Conservation (phyloP, 2,113 vertebrate species). For the Corynorhinus townsendii region DNA sequence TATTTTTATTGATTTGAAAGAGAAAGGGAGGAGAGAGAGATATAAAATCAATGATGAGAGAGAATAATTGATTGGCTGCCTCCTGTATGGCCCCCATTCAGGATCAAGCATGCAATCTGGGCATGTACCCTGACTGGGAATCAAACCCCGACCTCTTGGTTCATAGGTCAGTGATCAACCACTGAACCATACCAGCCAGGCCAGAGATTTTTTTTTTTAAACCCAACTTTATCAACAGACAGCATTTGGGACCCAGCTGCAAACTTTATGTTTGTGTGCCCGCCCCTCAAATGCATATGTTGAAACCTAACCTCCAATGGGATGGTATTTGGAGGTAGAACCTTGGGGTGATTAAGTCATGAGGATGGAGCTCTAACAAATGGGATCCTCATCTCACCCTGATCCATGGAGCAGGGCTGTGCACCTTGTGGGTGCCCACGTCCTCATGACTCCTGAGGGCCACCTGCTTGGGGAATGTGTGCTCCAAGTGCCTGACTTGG, state of each 20-base stretch:
- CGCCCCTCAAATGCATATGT: neutral
- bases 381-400: neutral
- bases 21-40: too few relatives aligned
- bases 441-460: neutral
- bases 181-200: too few relatives aligned
- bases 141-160: too few relatives aligned
- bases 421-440: neutral
- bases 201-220: neutral
- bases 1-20: too few relatives aligned
- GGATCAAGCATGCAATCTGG: too few relatives aligned
- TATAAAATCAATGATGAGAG: too few relatives aligned
- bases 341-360: neutral
- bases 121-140: too few relatives aligned
- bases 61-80: too few relatives aligned
- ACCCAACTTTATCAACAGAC: neutral
- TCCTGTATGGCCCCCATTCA: too few relatives aligned
- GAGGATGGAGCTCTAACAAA: neutral
- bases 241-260: neutral
- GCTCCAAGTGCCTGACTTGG: neutral
- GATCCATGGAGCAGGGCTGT: too few relatives aligned
- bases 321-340: neutral
- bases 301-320: neutral
- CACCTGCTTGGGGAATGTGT: neutral
- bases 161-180: too few relatives aligned
- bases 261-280: neutral